Percentiles rank a stretch among this genome's conserved stretches.
Evolutionary conservation across 92 coral and sea anemone species (phyloP).

Genomic region (Galaxea fascicularis): DNA sequence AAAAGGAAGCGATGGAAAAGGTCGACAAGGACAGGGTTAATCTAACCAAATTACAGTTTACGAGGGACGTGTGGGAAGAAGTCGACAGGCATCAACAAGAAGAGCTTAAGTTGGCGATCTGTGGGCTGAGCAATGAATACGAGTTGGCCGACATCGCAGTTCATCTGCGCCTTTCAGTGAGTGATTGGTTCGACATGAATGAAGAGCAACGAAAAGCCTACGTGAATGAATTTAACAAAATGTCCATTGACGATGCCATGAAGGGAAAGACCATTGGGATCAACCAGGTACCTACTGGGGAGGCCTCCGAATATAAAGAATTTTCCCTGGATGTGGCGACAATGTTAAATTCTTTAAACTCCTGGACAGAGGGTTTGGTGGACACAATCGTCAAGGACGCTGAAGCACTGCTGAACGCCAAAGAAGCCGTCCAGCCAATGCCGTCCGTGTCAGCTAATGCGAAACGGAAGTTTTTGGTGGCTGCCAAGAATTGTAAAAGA

Average conservation of each 20-base stretch:
- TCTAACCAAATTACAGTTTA: constrained; percentile 52
- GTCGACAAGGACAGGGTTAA: constrained; percentile 45
- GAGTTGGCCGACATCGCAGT: constrained; percentile 20
- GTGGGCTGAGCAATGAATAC: no score
- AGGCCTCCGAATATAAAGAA: constrained; percentile 11
- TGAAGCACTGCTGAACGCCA: no score
- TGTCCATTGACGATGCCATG: no score
- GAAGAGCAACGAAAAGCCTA: constrained; percentile 22
- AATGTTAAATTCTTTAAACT: neutral
- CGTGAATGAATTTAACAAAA: no score
- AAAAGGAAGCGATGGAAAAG: constrained; percentile 47
- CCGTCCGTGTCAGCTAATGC: no score
- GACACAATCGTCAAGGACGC: constrained; percentile 24
- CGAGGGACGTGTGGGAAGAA: no score
- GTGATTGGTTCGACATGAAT: constrained; percentile 41
- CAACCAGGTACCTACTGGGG: neutral
- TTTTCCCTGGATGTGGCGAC: no score
- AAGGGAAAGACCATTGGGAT: constrained; percentile 14
- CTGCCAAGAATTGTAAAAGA: no score
- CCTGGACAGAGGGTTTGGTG: constrained; percentile 12
- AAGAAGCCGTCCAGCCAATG: no score
- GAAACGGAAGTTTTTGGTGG: no score
- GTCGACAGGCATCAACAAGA: no score
- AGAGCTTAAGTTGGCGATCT: no score
- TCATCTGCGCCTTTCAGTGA: constrained; percentile 18